Base-by-base conservation (phyloP, 2,797 vertebrate species). In the Pygocentrus nattereri region DNA sequence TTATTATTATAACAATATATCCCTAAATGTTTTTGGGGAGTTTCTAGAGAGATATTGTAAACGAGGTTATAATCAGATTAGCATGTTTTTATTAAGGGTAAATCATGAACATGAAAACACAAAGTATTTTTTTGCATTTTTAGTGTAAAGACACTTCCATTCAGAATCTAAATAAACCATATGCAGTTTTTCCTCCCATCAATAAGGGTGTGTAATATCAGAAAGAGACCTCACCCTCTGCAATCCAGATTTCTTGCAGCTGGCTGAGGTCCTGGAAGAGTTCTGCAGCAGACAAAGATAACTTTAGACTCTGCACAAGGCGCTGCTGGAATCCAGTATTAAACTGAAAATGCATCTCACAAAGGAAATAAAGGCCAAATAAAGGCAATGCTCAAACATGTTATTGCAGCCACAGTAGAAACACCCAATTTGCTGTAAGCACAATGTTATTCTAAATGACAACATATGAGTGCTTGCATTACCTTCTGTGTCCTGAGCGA, bases 401-500 rank as follows among this genome's bases (percentile, higher is more conserved):
- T 2, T 13, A 18, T 2, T 19, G 5, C 34, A 21, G 27, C 18
- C 18, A 15, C 3, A 38, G 8, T 1, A 61, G 27, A 50, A 15
- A 19, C 13, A 50, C 41, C 7, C 4, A 56, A 38, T 27, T 31
- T 49, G 19, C 27, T 31, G 47, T 49, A 31, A 49, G 13, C 21
- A 44, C 49, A 59, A 19, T 23, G 41, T 41, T 19, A 25, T 10
- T 47, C 34, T 21, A 41, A 62, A 76, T 62, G 21, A 30, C n/a
- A 72, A 41, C 11, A 34, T 12, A 31, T 23, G 11, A 23, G 21
- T 3, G 12, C 31, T 2, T 30, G 58, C 25, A 58, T 82, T 95
- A 99, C 97, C 97, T 96, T 98, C 97, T 0, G 97, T 97, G 93
- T 99, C 97, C 70, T 97, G 97, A 87, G 97, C 97, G 67, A 99